Conservation (phyloP, 2,888 invertebrate genomes). For the Tachina lurida region DNA sequence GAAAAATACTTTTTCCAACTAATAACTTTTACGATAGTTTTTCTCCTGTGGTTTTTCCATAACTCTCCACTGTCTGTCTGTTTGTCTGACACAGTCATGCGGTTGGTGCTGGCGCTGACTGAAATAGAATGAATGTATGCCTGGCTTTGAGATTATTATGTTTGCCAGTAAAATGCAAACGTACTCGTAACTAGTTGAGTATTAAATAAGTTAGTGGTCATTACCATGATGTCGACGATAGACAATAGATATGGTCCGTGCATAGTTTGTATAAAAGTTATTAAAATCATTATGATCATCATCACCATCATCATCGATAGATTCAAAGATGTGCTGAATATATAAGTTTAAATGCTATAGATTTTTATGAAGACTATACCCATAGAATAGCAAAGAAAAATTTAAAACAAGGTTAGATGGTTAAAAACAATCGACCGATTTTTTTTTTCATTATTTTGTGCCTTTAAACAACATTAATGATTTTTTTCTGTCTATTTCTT, state of each 20-base stretch:
- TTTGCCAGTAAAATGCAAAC: conserved; percentile 12
- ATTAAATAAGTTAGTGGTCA: conserved; percentile 40
- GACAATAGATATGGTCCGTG: conserved; percentile 12
- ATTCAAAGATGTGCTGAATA: background rate
- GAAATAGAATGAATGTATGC: conserved; percentile 11
- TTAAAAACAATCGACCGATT: conserved; percentile 33
- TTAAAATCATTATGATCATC: conserved; percentile 35
- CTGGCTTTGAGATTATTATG: conserved; percentile 14
- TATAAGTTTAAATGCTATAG: conserved; percentile 16
- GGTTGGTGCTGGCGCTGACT: conserved; percentile 9
- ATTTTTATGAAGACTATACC: background rate
- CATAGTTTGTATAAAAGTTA: conserved; percentile 20
- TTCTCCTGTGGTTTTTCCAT: conserved; percentile 42
- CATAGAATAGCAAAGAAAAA: background rate
- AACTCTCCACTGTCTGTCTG: conserved; percentile 12
- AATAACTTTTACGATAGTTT: conserved; percentile 51
- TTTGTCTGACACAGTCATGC: conserved; percentile 13
- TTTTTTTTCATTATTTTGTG: conserved; percentile 24
- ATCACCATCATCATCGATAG: conserved; percentile 25
- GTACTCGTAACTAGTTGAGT: conserved; percentile 5
- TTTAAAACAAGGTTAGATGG: conserved; percentile 39
- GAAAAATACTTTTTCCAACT: conserved; percentile 49
- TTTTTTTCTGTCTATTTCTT: background rate
- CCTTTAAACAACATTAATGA: conserved; percentile 23
- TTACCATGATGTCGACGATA: conserved; percentile 27